These are phyloP conservation scores for Holocentrus rufus DNA, from an alignment of 2,797 vertebrate genomes.

Conservation along the genomic window DNA sequence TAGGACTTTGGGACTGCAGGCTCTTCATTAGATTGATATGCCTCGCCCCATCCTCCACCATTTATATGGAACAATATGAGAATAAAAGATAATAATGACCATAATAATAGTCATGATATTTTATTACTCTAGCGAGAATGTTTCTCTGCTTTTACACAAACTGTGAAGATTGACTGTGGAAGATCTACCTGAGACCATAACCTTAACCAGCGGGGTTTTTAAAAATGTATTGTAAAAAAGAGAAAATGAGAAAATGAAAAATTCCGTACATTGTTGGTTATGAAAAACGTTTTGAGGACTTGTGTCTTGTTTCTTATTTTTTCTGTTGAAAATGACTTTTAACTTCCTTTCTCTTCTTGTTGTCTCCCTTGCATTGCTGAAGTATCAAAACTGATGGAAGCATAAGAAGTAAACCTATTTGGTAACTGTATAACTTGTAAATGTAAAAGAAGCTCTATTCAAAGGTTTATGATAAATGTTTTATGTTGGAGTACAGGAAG, in stretches of 20 bases:
- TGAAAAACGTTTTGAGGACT: conserved; percentile 90
- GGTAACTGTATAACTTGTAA: conserved; percentile 89
- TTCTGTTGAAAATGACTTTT: conserved; percentile 86
- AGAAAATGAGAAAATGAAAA: conserved; percentile 77
- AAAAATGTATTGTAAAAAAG: conserved; percentile 84
- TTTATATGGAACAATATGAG: conserved; percentile 88
- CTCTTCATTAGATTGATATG: conserved; percentile 58
- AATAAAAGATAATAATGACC: conserved; percentile 83
- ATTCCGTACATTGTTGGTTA: conserved; percentile 91
- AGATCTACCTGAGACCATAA: conserved; percentile 90
- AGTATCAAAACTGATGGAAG: conserved; percentile 84
- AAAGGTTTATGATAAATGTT: conserved; percentile 86
- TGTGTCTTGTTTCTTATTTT: conserved; percentile 82
- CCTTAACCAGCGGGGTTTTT: conserved; percentile 92
- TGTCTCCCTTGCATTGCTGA: conserved; percentile 86
- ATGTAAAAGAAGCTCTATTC: conserved; percentile 86
- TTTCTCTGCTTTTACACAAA: conserved; percentile 95
- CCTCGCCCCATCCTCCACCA: conserved; percentile 77
- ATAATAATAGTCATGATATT: conserved; percentile 90
- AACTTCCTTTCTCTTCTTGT: conserved; percentile 85
- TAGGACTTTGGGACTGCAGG: conserved; percentile 75
- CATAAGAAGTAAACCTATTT: conserved; percentile 91
- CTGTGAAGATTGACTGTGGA: conserved; percentile 90
- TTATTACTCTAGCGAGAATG: conserved; percentile 95
- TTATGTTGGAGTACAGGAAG: conserved; percentile 85